Conservation (phyloP, 2,888 invertebrate genomes). For the Anorthoa munda region DNA sequence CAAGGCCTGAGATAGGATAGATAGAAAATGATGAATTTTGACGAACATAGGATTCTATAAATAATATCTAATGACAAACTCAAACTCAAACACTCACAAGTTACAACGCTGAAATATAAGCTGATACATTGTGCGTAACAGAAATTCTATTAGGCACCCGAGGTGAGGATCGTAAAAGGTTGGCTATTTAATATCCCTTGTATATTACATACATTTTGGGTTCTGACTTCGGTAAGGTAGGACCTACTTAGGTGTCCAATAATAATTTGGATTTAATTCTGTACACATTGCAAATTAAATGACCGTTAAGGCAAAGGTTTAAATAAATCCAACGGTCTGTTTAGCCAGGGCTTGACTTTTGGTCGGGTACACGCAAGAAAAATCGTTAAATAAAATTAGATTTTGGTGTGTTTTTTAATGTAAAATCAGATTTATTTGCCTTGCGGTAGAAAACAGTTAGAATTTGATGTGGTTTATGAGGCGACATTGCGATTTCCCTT, state of each 20-base stretch:
- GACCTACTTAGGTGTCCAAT: not conserved
- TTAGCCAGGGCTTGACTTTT: not conserved
- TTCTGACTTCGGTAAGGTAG: conserved; percentile 13
- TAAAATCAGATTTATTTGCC: not conserved
- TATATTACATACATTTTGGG: conserved; percentile 30
- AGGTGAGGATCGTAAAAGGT: conserved; percentile 46
- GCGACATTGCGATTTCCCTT: too few species aligned
- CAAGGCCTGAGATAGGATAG: too few species aligned
- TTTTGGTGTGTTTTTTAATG: not conserved
- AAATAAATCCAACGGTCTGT: not conserved
- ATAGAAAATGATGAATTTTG: not conserved
- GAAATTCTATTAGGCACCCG: conserved; percentile 47
- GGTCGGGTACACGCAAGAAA: too few species aligned
- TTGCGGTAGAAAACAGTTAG: too few species aligned
- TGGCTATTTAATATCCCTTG: conserved; percentile 44
- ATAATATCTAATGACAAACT: not conserved
- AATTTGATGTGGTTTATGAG: too few species aligned
- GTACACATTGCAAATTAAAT: conserved; percentile 15
- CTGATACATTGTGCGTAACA: conserved; percentile 34
- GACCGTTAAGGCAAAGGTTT: not conserved
- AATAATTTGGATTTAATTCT: conserved; percentile 27
- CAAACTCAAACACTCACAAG: not conserved
- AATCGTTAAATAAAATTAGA: too few species aligned
- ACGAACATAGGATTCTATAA: not conserved
- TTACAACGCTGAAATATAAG: conserved; percentile 28